phyloP scores from a whole-genome alignment of 2,888 invertebrate genomes.

The Clivina fossor region DNA sequence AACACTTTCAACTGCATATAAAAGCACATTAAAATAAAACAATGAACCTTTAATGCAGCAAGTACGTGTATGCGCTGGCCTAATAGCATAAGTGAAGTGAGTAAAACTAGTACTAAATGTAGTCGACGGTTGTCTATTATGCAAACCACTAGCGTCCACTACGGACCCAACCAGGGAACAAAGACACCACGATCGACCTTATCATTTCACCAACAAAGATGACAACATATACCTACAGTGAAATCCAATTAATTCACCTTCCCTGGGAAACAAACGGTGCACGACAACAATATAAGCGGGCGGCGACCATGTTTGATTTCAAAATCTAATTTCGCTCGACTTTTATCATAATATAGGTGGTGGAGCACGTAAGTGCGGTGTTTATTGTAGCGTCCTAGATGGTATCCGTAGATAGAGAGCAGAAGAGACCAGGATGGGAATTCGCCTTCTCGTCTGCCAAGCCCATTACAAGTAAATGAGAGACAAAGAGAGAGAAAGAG shows the following conservation, averaged over 20 bases:
- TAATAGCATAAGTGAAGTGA: too few relatives aligned
- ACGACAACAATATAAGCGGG: constrained; percentile 43
- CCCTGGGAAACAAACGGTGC: constrained; percentile 42
- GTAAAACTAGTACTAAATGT: too few relatives aligned
- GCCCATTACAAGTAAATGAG: constrained; percentile 24
- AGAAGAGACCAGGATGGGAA: not conserved
- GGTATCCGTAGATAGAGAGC: constrained; percentile 18
- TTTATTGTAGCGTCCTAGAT: constrained; percentile 40
- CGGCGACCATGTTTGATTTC: constrained; percentile 42
- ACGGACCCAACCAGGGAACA: constrained; percentile 11
- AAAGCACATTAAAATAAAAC: too few relatives aligned
- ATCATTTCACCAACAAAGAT: constrained; percentile 29
- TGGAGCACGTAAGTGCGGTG: constrained; percentile 34
- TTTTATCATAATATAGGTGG: constrained; percentile 44
- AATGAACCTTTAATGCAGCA: too few relatives aligned
- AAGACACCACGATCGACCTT: constrained; percentile 2
- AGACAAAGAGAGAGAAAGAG: not conserved
- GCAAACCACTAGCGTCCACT: constrained; percentile 15
- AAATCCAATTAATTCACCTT: constrained; percentile 47
- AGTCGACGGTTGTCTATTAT: too few relatives aligned
- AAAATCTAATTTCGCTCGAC: constrained; percentile 40
- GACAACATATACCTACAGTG: constrained; percentile 29
- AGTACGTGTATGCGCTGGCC: too few relatives aligned
- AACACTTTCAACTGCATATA: too few relatives aligned
- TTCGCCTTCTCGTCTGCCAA: constrained; percentile 25